Percentiles rank a stretch among this genome's conserved stretches.
Conservation (phyloP, 2,113 vertebrate species). For the Heterotis niloticus region DNA sequence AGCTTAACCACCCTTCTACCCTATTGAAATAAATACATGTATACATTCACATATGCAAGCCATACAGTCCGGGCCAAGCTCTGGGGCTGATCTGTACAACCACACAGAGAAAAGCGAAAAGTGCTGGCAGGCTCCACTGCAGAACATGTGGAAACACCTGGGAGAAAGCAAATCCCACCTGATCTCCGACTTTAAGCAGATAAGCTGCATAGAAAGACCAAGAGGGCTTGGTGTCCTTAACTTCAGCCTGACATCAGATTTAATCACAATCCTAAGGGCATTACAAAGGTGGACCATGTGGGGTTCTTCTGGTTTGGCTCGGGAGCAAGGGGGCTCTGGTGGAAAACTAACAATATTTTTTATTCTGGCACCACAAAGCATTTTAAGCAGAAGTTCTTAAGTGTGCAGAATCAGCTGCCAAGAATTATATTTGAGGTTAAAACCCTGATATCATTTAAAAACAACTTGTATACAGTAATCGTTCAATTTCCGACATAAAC, state of each 20-base stretch:
- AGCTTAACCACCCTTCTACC: background rate
- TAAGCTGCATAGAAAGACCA: background rate
- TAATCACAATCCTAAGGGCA: background rate
- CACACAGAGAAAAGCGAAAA: too few relatives aligned
- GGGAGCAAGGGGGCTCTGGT: background rate
- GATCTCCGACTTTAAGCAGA: background rate
- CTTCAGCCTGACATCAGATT: background rate
- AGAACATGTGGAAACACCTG: too few relatives aligned
- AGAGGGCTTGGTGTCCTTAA: background rate
- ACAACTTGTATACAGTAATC: background rate
- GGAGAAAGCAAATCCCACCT: too few relatives aligned
- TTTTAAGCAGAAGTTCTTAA: background rate
- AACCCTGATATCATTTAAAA: background rate
- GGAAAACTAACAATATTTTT: slow-evolving; percentile 4
- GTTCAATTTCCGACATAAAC: background rate
- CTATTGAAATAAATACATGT: background rate
- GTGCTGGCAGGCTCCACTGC: too few relatives aligned
- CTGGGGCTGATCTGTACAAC: too few relatives aligned
- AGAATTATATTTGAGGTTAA: slow-evolving; percentile 1
- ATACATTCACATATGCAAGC: too few relatives aligned
- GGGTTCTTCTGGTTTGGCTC: background rate
- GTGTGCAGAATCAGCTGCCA: background rate
- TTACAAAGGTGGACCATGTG: background rate
- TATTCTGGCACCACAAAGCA: slow-evolving; percentile 10
- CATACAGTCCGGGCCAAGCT: too few relatives aligned